Base-by-base conservation (phyloP, 2,888 invertebrate genomes). In the Panzeria rudis region DNA sequence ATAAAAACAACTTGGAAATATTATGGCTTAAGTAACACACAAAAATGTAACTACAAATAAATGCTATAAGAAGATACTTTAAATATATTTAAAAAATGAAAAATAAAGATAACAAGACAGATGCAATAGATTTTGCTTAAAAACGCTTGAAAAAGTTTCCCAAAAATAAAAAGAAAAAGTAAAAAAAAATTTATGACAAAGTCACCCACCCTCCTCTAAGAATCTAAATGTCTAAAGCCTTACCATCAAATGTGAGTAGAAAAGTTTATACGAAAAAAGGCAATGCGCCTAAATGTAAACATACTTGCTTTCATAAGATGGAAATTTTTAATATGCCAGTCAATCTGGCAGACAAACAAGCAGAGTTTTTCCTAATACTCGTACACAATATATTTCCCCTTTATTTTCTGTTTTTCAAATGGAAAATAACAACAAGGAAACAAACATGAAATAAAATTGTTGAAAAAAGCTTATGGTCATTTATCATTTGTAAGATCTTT, bases 401-500 rank as follows among this genome's bases (percentile, higher is more conserved):
- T 50, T 62, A 0, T 20, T 50, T 62, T 44, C 7, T 38, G 2
- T 20, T 17, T 41, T 41, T 17, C 41, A 73, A 23, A 8, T 23
- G 11, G 9, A 47, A 64, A 61, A 4, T 23, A 2, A 59, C 11
- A 13, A 56, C 41, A 41, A 68, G 7, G n/a, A 82, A 77, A 38
- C n/a, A 25, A 23, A 25, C 41, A 38, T 8, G 47, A 78, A 64
- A 61, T 38, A 69, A 72, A 79, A 73, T 17, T 23, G 32, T 73
- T 52, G 25, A 11, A 52, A 29, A 44, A 76, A 64, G 75, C 79
- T 85, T 79, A 79, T 73, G 86, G 85, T 85, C 86, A 86, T 87
- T 86, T 87, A 87, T 87, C 87, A 87, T 82, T 84, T 77, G 64
- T 81, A 66, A 86, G 79, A 82, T 82, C 82, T 87, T 86, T 83